phyloP scores from a whole-genome alignment of 2,113 vertebrate genomes.

The Spermophilus dauricus region DNA sequence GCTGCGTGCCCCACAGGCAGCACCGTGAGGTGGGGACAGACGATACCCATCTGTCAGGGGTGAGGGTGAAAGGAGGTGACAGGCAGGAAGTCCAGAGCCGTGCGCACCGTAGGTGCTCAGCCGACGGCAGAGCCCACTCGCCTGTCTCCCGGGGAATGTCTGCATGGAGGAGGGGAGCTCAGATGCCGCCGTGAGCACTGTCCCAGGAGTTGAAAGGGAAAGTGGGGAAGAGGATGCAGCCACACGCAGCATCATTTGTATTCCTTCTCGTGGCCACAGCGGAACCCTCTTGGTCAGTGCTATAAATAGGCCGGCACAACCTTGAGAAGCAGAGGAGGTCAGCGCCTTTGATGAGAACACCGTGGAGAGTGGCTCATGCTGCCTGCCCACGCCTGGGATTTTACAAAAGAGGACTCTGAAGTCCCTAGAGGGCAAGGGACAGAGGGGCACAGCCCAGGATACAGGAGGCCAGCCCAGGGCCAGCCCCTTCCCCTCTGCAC shows the following conservation, averaged over 20 bases:
- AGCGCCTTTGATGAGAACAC: conserved; percentile 62
- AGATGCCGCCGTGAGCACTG: not conserved
- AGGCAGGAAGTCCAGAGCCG: not conserved
- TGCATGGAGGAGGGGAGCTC: not conserved
- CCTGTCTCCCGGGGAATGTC: not conserved
- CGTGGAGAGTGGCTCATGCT: rapidly evolving
- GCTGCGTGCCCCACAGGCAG: not conserved
- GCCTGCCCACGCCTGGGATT: rapidly evolving
- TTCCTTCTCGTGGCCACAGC: conserved; percentile 29
- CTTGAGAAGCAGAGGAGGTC: conserved; percentile 70
- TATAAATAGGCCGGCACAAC: conserved; percentile 81
- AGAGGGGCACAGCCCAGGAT: not conserved
- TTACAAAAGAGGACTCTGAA: not conserved
- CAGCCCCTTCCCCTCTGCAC: not conserved
- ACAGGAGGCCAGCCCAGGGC: not conserved
- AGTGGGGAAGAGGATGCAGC: not conserved
- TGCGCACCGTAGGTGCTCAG: conserved; percentile 20
- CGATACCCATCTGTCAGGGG: not conserved
- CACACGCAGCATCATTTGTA: not conserved
- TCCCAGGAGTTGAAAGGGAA: not conserved
- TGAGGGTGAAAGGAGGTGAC: rapidly evolving
- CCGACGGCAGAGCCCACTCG: not conserved
- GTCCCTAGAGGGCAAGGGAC: not conserved
- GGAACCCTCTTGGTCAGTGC: conserved; percentile 68
- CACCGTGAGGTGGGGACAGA: not conserved